phyloP scores from a whole-genome alignment of 2,888 invertebrate genomes.

The Sericinus montela region DNA sequence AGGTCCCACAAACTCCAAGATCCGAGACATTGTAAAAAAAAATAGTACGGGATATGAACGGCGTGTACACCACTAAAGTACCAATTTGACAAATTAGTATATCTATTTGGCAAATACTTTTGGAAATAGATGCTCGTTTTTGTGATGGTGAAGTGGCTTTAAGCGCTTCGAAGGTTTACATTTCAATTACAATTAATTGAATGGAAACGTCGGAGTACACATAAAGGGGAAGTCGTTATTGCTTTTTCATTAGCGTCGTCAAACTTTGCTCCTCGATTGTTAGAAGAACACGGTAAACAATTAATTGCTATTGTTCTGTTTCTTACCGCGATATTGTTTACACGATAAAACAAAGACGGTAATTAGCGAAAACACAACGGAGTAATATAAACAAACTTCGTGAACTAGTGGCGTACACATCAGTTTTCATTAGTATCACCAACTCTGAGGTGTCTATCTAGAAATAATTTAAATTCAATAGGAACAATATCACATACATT shows the following conservation, averaged over 20 bases:
- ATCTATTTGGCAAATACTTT: background rate
- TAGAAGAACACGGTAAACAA: background rate
- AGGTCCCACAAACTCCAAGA: too few species aligned
- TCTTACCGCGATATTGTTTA: too few species aligned
- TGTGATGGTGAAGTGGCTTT: background rate
- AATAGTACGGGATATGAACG: too few species aligned
- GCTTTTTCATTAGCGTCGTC: slow-evolving; percentile 1
- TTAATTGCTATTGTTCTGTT: background rate
- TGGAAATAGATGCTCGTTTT: background rate
- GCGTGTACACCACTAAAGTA: background rate
- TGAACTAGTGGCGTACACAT: too few species aligned
- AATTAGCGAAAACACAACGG: too few species aligned
- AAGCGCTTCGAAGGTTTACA: background rate
- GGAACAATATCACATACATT: too few species aligned
- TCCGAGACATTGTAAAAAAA: too few species aligned
- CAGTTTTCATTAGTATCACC: too few species aligned
- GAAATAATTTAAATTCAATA: too few species aligned
- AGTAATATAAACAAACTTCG: too few species aligned
- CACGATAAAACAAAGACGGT: too few species aligned
- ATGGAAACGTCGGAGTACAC: background rate
- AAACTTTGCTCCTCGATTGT: background rate
- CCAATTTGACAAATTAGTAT: background rate
- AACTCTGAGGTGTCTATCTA: too few species aligned
- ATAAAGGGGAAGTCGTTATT: background rate
- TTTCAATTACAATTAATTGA: slow-evolving; percentile 1